These are phyloP conservation scores for Lutraria lutraria DNA, from an alignment of 2,888 invertebrate species.

Conservation along the genomic window DNA sequence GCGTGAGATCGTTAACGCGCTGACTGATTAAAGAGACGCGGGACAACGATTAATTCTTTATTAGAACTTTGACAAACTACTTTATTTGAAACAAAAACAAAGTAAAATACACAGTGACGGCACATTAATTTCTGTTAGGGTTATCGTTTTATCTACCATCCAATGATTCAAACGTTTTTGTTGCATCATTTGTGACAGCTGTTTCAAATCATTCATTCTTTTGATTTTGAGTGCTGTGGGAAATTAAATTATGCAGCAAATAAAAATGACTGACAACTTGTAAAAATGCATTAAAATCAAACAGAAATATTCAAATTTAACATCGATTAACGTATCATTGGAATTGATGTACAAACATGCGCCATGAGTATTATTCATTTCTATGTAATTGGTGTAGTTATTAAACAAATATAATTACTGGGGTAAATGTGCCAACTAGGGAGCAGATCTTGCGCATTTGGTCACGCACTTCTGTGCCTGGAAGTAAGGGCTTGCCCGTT, in stretches of 20 bases:
- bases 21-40: background rate
- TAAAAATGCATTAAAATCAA: background rate
- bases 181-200: background rate
- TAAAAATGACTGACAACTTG: background rate
- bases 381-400: no score
- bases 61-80: background rate
- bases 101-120: background rate
- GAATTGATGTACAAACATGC: background rate
- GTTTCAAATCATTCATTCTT: background rate
- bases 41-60: background rate
- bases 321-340: background rate
- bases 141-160: background rate
- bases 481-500: conserved; percentile 51
- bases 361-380: no score
- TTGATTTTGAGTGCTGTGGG: background rate
- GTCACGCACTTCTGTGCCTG: conserved; percentile 40
- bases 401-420: conserved; percentile 30
- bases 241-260: background rate
- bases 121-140: background rate
- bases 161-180: background rate
- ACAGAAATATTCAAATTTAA: background rate
- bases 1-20: background rate
- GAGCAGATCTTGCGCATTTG: conserved; percentile 51
- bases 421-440: conserved; percentile 50
- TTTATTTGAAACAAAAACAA: background rate